Base-by-base conservation (phyloP, 2,113 vertebrate genomes). In the Onychostoma macrolepis region DNA sequence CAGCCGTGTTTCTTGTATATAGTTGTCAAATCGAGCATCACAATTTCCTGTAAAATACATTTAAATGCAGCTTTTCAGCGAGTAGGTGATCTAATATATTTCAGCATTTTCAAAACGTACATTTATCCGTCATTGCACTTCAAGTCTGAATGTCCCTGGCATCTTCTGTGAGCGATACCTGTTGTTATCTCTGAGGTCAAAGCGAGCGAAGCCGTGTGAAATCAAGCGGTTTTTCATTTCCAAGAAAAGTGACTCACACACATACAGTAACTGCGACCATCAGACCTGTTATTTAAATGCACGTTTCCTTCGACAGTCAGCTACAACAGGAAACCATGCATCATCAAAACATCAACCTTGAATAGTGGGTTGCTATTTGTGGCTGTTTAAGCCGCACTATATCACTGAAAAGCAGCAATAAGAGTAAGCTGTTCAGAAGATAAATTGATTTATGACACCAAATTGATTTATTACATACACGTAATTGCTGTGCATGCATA, bases 261-360 rank as follows among this genome's bases (percentile, higher is more conserved):
- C 75, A n/a, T n/a, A 33, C 69, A 63, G 24, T 24, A 7, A 63
- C 56, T 58, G 33, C 3, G 11, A 26, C 6, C 7, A 81, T 41
- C 21, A 58, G 7, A 36, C 13, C n/a, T 9, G 79, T 81, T 63
- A 43, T 30, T 53, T 33, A 78, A 48, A 78, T 12, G 4, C 74
- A 78, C 26, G 8, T 21, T 78, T 78, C 76, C 76, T 33, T 33
- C 48, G 17, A 78, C 76, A 71, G 67, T 36, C 67, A 21, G 15
- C 30, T 71, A 71, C 67, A 71, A 71, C 45, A 67, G 61, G 61
- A 82, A 82, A 69, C 41, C 61, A 67, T 67, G 11, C 80, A 82
- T 82, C 38, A 67, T 48, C 80, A 30, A 69, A 45, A 83, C 41
- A 45, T 30, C 41, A 15, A 61, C 12, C 79, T 19, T 63, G 24